Evolutionary conservation across 2,888 invertebrate species (phyloP).

Genomic region (Fabriciana adippe): DNA sequence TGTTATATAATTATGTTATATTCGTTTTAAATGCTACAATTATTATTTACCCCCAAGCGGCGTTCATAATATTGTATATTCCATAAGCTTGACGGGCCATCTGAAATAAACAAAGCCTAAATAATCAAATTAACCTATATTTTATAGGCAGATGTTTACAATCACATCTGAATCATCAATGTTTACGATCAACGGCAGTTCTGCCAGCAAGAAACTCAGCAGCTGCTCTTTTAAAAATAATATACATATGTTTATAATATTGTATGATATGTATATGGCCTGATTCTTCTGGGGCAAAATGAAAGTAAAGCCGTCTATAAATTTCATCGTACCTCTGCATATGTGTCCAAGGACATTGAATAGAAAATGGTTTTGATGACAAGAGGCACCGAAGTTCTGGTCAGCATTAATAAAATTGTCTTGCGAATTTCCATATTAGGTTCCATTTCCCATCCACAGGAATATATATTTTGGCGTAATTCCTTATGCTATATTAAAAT

Average conservation of each 20-base stretch:
- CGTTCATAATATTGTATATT: conserved; percentile 63
- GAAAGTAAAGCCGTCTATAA: conserved; percentile 5
- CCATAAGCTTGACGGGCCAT: conserved; percentile 61
- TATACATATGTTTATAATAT: no score
- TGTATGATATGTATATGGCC: no score
- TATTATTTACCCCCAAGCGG: conserved; percentile 48
- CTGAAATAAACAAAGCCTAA: conserved; percentile 48
- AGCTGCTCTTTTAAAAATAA: no score
- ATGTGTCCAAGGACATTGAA: conserved; percentile 60
- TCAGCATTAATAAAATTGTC: conserved; percentile 62
- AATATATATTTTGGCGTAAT: conserved; percentile 60
- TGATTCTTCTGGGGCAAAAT: no score
- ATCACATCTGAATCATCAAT: background rate
- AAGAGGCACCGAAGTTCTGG: conserved; percentile 56
- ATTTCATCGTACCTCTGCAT: conserved; percentile 54
- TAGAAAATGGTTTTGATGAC: conserved; percentile 61
- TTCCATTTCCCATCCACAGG: conserved; percentile 62
- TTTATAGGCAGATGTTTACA: background rate
- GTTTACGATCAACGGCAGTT: background rate
- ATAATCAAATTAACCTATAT: background rate
- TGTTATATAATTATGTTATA: no score
- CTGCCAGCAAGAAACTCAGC: no score
- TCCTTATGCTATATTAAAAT: conserved; percentile 51
- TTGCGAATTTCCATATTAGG: conserved; percentile 49
- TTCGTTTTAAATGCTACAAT: no score